Evolutionary conservation across 2,797 vertebrate species (phyloP).

Genomic region (Sebastes cheni): DNA sequence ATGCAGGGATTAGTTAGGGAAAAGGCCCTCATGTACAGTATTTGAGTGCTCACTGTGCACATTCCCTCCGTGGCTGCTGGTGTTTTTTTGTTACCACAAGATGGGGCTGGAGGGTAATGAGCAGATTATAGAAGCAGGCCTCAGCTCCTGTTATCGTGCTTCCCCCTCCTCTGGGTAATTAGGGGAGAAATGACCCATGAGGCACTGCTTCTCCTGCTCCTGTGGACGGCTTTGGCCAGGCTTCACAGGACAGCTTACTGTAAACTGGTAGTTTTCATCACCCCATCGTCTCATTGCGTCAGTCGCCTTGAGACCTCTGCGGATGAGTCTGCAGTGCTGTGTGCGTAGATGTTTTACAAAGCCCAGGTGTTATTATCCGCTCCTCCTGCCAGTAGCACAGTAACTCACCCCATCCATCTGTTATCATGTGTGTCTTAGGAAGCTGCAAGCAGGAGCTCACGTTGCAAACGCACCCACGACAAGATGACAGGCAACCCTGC

Average conservation of each 20-base stretch:
- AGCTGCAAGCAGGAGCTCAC: conserved; percentile 24
- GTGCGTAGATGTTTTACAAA: conserved; percentile 4
- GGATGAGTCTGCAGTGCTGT: conserved; percentile 22
- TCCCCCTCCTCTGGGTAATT: conserved; percentile 69
- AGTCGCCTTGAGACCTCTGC: conserved; percentile 11
- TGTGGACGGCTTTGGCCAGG: conserved; percentile 58
- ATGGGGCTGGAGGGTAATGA: conserved; percentile 61
- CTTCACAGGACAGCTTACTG: conserved; percentile 68
- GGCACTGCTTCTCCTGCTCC: conserved; percentile 55
- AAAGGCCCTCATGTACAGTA: background rate
- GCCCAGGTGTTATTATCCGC: conserved; percentile 8
- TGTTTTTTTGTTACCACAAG: conserved; percentile 61
- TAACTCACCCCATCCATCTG: background rate
- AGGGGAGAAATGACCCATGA: conserved; percentile 74
- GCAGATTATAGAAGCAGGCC: conserved; percentile 24
- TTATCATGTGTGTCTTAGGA: conserved; percentile 48
- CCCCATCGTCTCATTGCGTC: conserved; percentile 38
- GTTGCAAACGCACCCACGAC: conserved; percentile 65
- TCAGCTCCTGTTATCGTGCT: conserved; percentile 23
- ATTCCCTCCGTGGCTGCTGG: background rate
- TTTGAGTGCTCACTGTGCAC: background rate
- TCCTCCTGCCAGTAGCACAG: background rate
- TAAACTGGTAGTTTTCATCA: conserved; percentile 70
- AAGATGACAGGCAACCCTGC: conserved; percentile 48
- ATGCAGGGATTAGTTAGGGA: background rate